Evolutionary conservation across 2,113 vertebrate genomes (phyloP).

Genomic region (Oreochromis aureus): DNA sequence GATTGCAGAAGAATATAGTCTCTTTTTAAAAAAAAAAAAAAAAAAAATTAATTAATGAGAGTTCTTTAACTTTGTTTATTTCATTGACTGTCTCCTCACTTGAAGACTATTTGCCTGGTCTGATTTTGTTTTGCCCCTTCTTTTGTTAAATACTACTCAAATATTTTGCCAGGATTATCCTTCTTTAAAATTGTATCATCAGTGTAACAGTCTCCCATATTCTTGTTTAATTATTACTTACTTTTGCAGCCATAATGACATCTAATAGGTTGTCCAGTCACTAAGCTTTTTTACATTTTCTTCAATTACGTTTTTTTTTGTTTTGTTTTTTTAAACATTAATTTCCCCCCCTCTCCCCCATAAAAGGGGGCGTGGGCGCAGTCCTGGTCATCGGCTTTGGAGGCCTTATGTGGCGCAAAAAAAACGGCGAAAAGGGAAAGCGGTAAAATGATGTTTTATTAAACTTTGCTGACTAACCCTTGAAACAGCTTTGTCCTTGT

Average conservation of each 20-base stretch:
- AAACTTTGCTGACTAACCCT: background rate
- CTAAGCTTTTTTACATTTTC: background rate
- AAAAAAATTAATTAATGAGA: no score
- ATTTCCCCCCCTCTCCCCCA: background rate
- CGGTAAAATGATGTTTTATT: conserved; percentile 23
- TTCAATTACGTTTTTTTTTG: background rate
- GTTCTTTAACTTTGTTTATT: background rate
- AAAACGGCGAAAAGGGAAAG: accelerated
- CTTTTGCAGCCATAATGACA: accelerated
- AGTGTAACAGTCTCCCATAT: accelerated
- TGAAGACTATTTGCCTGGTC: accelerated
- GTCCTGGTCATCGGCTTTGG: no score
- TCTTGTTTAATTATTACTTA: background rate
- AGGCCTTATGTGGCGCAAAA: no score
- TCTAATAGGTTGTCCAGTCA: background rate
- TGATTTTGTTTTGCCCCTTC: background rate
- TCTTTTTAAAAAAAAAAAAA: background rate
- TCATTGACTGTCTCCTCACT: background rate
- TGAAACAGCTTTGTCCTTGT: background rate
- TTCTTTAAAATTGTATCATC: background rate
- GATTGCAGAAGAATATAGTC: background rate
- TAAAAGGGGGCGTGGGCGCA: background rate
- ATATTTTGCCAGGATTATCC: background rate
- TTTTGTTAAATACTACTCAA: background rate
- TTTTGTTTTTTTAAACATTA: accelerated